These are phyloP conservation scores for Dynastes hyllus DNA, from an alignment of 2,888 invertebrate species.

Conservation along the genomic window DNA sequence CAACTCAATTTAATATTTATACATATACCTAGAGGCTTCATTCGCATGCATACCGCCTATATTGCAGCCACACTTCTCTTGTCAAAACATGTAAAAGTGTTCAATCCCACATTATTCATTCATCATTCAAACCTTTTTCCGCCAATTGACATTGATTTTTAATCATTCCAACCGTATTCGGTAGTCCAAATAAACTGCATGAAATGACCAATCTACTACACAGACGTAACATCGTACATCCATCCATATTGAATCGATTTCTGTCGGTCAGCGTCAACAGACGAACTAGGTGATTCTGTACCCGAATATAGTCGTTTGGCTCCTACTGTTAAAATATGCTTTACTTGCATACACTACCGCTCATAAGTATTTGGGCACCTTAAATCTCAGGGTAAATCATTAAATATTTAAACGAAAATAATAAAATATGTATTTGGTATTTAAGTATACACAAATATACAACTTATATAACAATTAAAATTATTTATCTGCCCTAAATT, in stretches of 20 bases:
- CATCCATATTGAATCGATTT: not conserved
- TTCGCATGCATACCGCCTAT: not conserved
- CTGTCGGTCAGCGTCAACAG: not conserved
- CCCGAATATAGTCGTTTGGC: not conserved
- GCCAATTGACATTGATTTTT: constrained; percentile 28
- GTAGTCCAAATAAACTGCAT: constrained; percentile 1
- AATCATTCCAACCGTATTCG: constrained; percentile 12
- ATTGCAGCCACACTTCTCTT: not conserved
- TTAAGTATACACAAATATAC: too few relatives aligned
- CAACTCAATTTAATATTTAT: not conserved
- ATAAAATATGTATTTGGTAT: too few relatives aligned
- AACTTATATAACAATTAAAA: too few relatives aligned
- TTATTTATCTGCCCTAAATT: too few relatives aligned
- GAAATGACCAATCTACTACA: constrained; percentile 16
- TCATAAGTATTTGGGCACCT: too few relatives aligned
- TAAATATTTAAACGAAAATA: too few relatives aligned
- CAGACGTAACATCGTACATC: not conserved
- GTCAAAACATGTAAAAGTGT: not conserved
- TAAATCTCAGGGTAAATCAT: too few relatives aligned
- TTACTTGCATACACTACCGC: too few relatives aligned
- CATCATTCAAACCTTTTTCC: constrained; percentile 20
- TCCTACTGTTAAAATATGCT: too few relatives aligned
- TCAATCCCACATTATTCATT: not conserved
- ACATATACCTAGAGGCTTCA: not conserved
- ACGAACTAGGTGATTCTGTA: not conserved